A percentile compares a stretch with the other conserved stretches of the same genome.
Evolutionary conservation across 2,113 vertebrate species (phyloP).

Genomic region (Eudyptes chrysolophus): DNA sequence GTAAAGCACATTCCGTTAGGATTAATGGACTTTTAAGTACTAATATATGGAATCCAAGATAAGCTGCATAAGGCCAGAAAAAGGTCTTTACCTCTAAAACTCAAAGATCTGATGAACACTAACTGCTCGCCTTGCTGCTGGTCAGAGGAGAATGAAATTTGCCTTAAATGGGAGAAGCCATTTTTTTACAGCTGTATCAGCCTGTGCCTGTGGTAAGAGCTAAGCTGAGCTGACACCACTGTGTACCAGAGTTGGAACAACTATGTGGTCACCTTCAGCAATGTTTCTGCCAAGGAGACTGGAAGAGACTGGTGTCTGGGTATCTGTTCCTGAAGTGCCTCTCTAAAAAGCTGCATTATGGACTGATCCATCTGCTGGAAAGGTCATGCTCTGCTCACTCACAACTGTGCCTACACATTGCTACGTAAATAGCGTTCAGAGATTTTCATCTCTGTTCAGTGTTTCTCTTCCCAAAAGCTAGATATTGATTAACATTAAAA

Average conservation of each 20-base stretch:
- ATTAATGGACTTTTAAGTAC: slow-evolving; percentile 48
- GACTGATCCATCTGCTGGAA: neutral
- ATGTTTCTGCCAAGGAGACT: neutral
- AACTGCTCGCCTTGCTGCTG: neutral
- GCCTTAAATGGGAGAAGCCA: neutral
- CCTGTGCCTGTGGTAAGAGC: neutral
- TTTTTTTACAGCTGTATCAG: neutral
- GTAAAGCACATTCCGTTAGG: neutral
- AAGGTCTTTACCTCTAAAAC: slow-evolving; percentile 34
- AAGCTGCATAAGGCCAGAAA: slow-evolving; percentile 16
- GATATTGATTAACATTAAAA: neutral
- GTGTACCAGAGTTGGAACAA: neutral
- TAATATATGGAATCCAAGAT: slow-evolving; percentile 27
- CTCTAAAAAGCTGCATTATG: neutral
- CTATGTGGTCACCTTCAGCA: neutral
- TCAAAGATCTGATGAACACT: slow-evolving; percentile 8
- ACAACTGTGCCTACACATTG: accelerated
- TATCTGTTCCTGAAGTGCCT: neutral
- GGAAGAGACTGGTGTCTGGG: neutral
- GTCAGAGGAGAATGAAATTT: slow-evolving; percentile 11
- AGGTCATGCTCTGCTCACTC: neutral
- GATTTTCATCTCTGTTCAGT: neutral
- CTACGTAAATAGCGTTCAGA: neutral
- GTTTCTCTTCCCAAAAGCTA: neutral
- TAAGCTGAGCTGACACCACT: neutral